Conservation (phyloP, 1,140 invertebrate genomes). For the Metaphire vulgaris region DNA sequence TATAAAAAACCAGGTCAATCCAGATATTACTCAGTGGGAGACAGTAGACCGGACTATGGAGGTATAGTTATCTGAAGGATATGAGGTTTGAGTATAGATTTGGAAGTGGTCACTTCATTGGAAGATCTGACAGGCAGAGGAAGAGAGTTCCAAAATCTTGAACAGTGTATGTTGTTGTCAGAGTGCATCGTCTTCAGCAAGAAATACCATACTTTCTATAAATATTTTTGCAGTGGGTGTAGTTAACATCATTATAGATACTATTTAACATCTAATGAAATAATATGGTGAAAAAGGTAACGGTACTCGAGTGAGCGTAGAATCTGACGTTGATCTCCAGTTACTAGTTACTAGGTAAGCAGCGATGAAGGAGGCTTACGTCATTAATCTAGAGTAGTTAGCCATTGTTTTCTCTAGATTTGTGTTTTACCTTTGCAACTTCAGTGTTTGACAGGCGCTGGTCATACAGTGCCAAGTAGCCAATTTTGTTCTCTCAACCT, state of each 20-base stretch:
- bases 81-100: too few relatives aligned
- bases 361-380: neutral
- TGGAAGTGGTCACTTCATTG: too few relatives aligned
- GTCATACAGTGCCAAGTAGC: too few relatives aligned
- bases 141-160: neutral
- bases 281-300: too few relatives aligned
- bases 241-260: too few relatives aligned
- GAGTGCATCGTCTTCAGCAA: neutral
- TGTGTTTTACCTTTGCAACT: neutral
- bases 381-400: neutral
- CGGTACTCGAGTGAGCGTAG: too few relatives aligned
- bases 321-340: too few relatives aligned
- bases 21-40: neutral
- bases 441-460: too few relatives aligned
- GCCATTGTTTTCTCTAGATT: neutral
- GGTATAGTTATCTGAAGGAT: neutral
- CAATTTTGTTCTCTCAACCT: too few relatives aligned
- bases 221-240: neutral
- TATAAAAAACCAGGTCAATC: too few relatives aligned
- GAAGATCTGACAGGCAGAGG: neutral
- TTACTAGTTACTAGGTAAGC: too few relatives aligned
- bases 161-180: neutral
- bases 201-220: neutral
- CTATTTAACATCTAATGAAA: too few relatives aligned
- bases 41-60: neutral